Evolutionary conservation across 2,113 vertebrate species (phyloP).

Genomic region (Maccullochella peelii): DNA sequence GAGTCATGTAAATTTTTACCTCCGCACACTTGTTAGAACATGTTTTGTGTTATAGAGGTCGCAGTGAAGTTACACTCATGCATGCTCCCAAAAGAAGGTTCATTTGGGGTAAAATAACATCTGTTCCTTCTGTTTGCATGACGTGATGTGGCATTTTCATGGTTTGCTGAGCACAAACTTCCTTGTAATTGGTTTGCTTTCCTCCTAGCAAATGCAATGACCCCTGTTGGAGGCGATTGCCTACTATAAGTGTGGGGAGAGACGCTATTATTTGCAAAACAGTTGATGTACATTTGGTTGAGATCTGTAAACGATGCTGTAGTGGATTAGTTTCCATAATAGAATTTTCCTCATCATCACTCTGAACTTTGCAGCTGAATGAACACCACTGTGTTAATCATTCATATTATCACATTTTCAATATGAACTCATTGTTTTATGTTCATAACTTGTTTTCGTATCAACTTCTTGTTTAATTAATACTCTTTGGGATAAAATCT

Average conservation of each 20-base stretch:
- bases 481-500: slow-evolving; percentile 1
- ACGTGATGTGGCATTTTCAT: slow-evolving; percentile 71
- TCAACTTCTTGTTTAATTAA: slow-evolving; percentile 14
- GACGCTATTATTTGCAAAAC: slow-evolving; percentile 31
- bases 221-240: slow-evolving; percentile 62
- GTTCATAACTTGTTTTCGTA: slow-evolving; percentile 22
- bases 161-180: slow-evolving; percentile 71
- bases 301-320: not conserved
- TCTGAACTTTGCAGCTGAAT: slow-evolving; percentile 2
- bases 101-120: slow-evolving; percentile 62
- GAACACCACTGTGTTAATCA: slow-evolving; percentile 4
- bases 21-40: slow-evolving; percentile 13
- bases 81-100: slow-evolving; percentile 39
- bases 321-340: slow-evolving; percentile 3
- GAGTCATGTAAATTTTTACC: not conserved
- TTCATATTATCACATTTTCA: slow-evolving; percentile 3
- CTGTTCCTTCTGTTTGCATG: slow-evolving; percentile 66
- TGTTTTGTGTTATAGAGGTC: slow-evolving; percentile 29
- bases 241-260: slow-evolving; percentile 39
- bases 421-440: slow-evolving; percentile 1
- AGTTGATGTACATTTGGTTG: slow-evolving; percentile 20
- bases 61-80: slow-evolving; percentile 12
- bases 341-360: not conserved
- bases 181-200: slow-evolving; percentile 73
- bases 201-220: slow-evolving; percentile 59